Percentiles rank a stretch among this genome's conserved stretches.
These are phyloP conservation scores for Calliopum simillimum DNA, from an alignment of 2,888 invertebrate genomes.

Conservation along the genomic window DNA sequence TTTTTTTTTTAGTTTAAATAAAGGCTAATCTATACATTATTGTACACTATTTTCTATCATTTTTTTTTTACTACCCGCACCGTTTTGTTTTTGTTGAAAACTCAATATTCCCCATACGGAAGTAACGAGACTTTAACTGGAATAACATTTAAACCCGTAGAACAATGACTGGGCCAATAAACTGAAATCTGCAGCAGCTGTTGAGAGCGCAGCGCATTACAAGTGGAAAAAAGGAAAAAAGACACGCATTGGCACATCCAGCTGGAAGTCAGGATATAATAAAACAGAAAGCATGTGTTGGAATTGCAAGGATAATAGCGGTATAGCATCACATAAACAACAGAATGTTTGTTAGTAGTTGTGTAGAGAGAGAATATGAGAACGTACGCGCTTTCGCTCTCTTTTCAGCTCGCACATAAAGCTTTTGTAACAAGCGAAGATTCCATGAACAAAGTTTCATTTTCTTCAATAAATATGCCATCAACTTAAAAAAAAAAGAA, in stretches of 20 bases:
- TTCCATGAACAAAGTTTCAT: too few species aligned
- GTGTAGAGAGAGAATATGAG: not conserved
- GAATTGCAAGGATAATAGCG: slow-evolving; percentile 38
- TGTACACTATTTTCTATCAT: not conserved
- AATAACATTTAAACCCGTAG: slow-evolving; percentile 40
- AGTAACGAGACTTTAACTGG: slow-evolving; percentile 50
- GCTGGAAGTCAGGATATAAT: not conserved
- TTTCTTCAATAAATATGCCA: too few species aligned
- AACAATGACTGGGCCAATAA: slow-evolving; percentile 42
- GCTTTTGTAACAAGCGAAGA: slow-evolving; percentile 26
- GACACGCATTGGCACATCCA: slow-evolving; percentile 13
- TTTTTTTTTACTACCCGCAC: slow-evolving; percentile 24
- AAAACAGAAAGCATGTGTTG: slow-evolving; percentile 5
- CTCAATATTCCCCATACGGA: slow-evolving; percentile 47
- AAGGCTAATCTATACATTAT: not conserved
- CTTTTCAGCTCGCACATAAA: slow-evolving; percentile 39
- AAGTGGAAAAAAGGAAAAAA: slow-evolving; percentile 33
- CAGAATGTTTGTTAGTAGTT: slow-evolving; percentile 50
- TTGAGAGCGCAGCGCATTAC: slow-evolving; percentile 15
- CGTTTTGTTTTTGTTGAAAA: not conserved
- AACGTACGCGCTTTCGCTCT: slow-evolving; percentile 30
- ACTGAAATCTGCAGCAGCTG: slow-evolving; percentile 39
- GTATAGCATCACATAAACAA: slow-evolving; percentile 59
- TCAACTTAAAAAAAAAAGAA: too few species aligned
- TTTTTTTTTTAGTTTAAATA: not conserved